Conservation (phyloP, 2,113 vertebrate genomes). For the Neomonachus schauinslandi region DNA sequence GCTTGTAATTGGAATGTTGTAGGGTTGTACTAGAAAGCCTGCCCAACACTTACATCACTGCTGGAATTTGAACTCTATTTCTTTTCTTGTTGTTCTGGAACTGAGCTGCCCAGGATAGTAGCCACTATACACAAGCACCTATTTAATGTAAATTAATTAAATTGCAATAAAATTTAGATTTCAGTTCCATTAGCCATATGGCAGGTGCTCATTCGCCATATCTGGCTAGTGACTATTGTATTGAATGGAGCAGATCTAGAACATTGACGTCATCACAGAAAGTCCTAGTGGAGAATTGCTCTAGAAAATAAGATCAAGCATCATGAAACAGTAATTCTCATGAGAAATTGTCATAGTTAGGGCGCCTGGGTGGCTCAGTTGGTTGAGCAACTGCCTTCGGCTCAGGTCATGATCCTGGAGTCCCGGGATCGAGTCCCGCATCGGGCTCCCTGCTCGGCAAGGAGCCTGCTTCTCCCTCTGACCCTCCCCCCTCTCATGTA, state of each 20-base stretch:
- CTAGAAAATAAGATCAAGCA: neutral
- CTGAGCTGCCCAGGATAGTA: neutral
- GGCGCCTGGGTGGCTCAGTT: too few species aligned
- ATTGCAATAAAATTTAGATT: neutral
- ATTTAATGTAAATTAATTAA: neutral
- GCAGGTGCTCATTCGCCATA: too few species aligned
- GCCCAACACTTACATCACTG: neutral
- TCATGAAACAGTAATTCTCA: neutral
- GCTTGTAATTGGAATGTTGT: neutral
- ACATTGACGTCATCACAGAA: neutral
- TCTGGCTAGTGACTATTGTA: neutral
- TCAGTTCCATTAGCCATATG: neutral
- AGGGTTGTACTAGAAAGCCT: slow-evolving; percentile 34
- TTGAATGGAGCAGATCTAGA: neutral
- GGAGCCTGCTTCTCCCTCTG: too few species aligned
- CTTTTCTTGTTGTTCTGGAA: neutral
- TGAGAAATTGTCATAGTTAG: neutral
- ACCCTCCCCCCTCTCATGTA: too few species aligned
- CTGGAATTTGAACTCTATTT: neutral
- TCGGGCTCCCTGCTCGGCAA: too few species aligned
- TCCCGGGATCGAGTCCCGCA: too few species aligned
- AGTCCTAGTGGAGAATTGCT: neutral
- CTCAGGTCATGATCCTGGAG: too few species aligned
- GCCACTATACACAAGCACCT: too few species aligned
- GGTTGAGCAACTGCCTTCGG: too few species aligned